These are phyloP conservation scores for Vireo griseus DNA, from an alignment of 2,797 vertebrate species.

Conservation along the genomic window DNA sequence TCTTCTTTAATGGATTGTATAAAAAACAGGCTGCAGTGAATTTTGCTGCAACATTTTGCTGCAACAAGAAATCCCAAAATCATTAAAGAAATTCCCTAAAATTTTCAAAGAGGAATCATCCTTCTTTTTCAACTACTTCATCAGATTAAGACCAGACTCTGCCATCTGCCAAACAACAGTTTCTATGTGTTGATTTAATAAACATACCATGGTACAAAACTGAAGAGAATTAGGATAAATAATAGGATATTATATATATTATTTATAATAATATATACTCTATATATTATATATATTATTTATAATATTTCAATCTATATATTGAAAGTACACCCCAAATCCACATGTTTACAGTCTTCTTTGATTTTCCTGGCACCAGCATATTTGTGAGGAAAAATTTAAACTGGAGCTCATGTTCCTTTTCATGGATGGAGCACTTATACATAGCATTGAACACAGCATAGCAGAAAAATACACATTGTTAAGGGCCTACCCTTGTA, in stretches of 20 bases:
- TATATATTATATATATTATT: too few relatives aligned
- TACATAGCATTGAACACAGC: rapidly evolving
- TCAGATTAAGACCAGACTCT: neutral
- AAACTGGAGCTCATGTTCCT: neutral
- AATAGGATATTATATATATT: neutral
- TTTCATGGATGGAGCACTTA: neutral
- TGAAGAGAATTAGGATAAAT: neutral
- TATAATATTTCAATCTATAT: neutral
- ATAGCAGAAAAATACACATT: neutral
- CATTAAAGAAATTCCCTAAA: neutral
- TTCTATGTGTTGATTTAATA: neutral
- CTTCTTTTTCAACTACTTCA: neutral
- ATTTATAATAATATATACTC: too few relatives aligned
- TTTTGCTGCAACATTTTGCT: neutral
- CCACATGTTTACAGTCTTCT: rapidly evolving
- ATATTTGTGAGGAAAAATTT: neutral
- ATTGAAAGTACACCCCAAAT: neutral
- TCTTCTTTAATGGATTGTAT: neutral
- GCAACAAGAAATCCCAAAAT: neutral
- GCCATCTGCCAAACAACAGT: neutral
- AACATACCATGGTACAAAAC: neutral
- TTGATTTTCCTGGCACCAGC: neutral
- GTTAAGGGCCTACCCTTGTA: neutral
- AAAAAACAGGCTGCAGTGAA: neutral
- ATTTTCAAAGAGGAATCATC: neutral